phyloP scores from a whole-genome alignment of 2,113 vertebrate species.

The Pseudorectes ferrugineus region DNA sequence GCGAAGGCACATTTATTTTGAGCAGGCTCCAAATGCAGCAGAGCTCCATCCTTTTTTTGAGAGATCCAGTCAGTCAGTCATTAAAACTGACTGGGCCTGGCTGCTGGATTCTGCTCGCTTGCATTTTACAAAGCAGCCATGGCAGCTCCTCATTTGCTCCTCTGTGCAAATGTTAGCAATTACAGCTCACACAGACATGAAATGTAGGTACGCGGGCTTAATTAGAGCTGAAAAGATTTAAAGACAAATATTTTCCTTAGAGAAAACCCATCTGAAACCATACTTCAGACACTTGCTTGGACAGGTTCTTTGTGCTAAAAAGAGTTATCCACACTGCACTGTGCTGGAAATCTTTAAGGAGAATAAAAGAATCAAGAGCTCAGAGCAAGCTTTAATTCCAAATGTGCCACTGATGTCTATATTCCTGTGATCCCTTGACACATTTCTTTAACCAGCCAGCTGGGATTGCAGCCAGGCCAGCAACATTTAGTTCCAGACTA shows the following conservation, averaged over 20 bases:
- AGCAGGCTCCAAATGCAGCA: background rate
- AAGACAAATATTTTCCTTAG: conserved; percentile 28
- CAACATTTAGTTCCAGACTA: background rate
- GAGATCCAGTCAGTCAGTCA: background rate
- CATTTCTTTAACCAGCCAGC: background rate
- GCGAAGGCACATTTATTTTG: background rate
- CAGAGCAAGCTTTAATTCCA: background rate
- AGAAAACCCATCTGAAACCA: conserved; percentile 21
- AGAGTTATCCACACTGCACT: background rate
- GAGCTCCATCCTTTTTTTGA: background rate
- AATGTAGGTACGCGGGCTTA: background rate
- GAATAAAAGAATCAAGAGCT: background rate
- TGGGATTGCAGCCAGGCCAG: background rate
- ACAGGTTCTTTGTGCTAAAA: background rate
- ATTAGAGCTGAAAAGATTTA: conserved; percentile 33
- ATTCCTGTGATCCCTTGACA: background rate
- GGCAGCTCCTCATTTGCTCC: background rate
- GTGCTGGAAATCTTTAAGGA: background rate
- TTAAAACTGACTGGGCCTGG: background rate
- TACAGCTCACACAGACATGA: background rate
- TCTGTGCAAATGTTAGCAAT: background rate
- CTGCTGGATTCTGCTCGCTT: background rate
- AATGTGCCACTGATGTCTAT: background rate
- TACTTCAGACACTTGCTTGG: background rate
- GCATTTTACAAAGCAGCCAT: background rate